Base-by-base conservation (phyloP, 2,797 vertebrate species). In the Siniperca obscura region DNA sequence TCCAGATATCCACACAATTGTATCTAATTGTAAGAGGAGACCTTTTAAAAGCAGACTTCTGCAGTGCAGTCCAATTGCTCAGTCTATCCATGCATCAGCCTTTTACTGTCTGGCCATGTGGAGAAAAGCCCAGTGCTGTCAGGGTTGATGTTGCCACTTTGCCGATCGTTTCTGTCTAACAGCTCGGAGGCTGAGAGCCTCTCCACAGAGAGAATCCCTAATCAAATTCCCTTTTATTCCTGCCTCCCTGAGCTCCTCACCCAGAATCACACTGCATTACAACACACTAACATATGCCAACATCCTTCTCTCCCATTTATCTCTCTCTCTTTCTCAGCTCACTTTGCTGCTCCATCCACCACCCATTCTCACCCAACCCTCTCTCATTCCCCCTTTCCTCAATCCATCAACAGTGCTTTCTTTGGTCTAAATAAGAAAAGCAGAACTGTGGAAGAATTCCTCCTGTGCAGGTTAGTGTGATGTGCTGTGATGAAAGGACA, bases 401-500 rank as follows among this genome's bases (percentile, higher is more conserved):
- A 81, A 88, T 89, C 85, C 80, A 86, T 92, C 92, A 81, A 38
- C 70, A 67, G 75, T 83, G 72, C 80, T 75, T 90, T 84, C 91
- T 92, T 91, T 92, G 84, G 83, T 87, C 87, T 89, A 87, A 93
- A 90, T 82, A 87, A 88, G 87, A 88, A 81, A 80, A 79, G 82
- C 85, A 91, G 91, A 92, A 93, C 86, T 92, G 91, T 79, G 59
- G 91, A 94, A 93, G 93, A 93, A 95, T 93, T 93, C 52, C 92
- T 94, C 90, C 90, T 82, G 82, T 83, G 90, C 87, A 91, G 93
- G 93, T 93, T 92, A 90, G 90, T 88, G 88, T 87, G 89, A 91
- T 92, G 87, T 87, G 92, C 92, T 89, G 94, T 94, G 96, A 96
- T 96, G 95, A 96, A 96, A 95, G 90, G 93, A 93, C 93, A 92